Evolutionary conservation across 2,888 invertebrate genomes (phyloP).

Genomic region (Phlogophora meticulosa): DNA sequence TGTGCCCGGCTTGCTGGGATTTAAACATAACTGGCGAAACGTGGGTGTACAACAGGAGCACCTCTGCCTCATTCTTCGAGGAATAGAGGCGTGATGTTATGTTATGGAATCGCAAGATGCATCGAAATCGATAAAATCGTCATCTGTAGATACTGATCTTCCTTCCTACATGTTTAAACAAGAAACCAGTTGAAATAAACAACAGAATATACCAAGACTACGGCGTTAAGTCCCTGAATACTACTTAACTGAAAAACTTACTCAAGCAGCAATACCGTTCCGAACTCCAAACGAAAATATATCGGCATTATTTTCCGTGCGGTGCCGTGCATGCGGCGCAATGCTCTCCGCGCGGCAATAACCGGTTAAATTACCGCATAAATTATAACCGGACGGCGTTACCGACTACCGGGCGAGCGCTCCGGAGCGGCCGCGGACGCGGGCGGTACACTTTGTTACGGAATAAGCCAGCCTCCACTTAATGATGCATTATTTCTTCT

Average conservation of each 20-base stretch:
- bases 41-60: too few species aligned
- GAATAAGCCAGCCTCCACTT: constrained; percentile 47
- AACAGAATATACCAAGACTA: constrained; percentile 16
- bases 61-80: too few species aligned
- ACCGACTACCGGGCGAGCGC: constrained; percentile 57
- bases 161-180: constrained; percentile 1
- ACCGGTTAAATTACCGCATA: constrained; percentile 73
- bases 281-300: constrained; percentile 53
- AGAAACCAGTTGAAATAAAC: neutral
- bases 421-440: constrained; percentile 12
- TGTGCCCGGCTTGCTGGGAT: too few species aligned
- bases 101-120: too few species aligned
- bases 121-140: neutral
- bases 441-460: constrained; percentile 55
- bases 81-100: too few species aligned
- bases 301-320: constrained; percentile 53
- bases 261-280: constrained; percentile 22
- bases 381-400: constrained; percentile 68
- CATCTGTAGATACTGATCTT: neutral
- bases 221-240: constrained; percentile 1
- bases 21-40: too few species aligned
- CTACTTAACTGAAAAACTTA: constrained; percentile 37
- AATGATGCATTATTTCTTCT: constrained; percentile 45
- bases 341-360: constrained; percentile 61
- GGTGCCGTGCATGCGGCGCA: constrained; percentile 42